Evolutionary conservation across 2,797 vertebrate species (phyloP).

Genomic region (Alauda arvensis): DNA sequence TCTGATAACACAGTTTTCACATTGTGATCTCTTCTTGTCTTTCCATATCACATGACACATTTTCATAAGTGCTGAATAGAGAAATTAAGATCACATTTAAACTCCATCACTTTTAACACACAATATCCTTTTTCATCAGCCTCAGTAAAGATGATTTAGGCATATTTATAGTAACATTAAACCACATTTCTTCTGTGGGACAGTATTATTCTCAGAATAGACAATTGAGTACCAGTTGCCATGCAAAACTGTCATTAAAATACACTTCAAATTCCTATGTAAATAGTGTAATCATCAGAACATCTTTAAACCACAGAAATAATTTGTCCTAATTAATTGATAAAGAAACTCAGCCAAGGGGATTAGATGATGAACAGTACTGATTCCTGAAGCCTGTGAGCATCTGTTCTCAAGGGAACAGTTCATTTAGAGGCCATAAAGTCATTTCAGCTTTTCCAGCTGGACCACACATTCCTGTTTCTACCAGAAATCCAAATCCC

Average conservation of each 20-base stretch:
- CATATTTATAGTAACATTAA: not conserved
- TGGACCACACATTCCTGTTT: not conserved
- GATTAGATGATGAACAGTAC: not conserved
- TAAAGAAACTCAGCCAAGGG: not conserved
- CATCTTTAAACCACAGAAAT: not conserved
- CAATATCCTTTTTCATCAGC: constrained; percentile 1
- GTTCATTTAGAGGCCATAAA: not conserved
- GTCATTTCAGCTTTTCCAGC: not conserved
- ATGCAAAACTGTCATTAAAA: not conserved
- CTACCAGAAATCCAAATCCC: not conserved
- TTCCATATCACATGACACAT: not conserved
- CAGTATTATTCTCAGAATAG: not conserved
- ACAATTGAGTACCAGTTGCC: not conserved
- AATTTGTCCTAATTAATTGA: not conserved
- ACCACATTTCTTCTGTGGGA: not conserved
- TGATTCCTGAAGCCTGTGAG: not conserved
- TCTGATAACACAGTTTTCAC: not conserved
- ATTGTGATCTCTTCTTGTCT: not conserved
- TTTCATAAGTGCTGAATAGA: not conserved
- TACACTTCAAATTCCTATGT: not conserved
- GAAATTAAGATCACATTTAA: not conserved
- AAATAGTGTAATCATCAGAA: not conserved
- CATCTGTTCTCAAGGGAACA: not conserved
- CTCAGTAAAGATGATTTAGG: not conserved
- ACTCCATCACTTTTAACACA: not conserved